Conservation (phyloP, 2,888 invertebrate genomes). For the Lamellibrachia columna region DNA sequence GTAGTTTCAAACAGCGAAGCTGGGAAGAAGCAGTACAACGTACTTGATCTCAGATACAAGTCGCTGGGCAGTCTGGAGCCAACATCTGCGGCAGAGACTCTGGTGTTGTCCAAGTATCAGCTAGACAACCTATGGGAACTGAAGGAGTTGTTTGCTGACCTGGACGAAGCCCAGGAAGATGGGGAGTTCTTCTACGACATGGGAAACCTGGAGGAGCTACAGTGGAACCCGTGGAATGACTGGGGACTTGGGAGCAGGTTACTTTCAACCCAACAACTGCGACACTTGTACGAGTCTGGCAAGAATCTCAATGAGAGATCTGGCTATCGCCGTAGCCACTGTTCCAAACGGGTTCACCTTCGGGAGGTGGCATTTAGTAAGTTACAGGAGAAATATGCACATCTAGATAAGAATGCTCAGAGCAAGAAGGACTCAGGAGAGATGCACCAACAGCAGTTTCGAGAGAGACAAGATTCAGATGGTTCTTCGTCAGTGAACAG, state of each 20-base stretch:
- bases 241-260: conserved; percentile 78
- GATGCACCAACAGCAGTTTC: conserved; percentile 23
- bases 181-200: conserved; percentile 85
- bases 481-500: conserved; percentile 34
- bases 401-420: conserved; percentile 36
- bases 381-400: conserved; percentile 40
- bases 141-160: conserved; percentile 78
- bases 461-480: conserved; percentile 31
- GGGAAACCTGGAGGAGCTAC: conserved; percentile 77
- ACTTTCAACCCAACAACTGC: conserved; percentile 87
- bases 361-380: conserved; percentile 38
- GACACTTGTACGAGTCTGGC: conserved; percentile 44
- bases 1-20: conserved; percentile 21
- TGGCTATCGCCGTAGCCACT: background rate
- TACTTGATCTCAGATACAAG: conserved; percentile 14
- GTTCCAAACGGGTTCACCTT: conserved; percentile 29
- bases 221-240: conserved; percentile 79
- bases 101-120: conserved; percentile 35
- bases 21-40: conserved; percentile 28
- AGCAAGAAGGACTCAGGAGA: conserved; percentile 21
- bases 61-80: conserved; percentile 31
- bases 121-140: conserved; percentile 76
- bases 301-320: conserved; percentile 27
- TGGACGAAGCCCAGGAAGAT: conserved; percentile 82
- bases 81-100: conserved; percentile 23